phyloP scores from a whole-genome alignment of 2,888 invertebrate genomes.

The Troides helena region DNA sequence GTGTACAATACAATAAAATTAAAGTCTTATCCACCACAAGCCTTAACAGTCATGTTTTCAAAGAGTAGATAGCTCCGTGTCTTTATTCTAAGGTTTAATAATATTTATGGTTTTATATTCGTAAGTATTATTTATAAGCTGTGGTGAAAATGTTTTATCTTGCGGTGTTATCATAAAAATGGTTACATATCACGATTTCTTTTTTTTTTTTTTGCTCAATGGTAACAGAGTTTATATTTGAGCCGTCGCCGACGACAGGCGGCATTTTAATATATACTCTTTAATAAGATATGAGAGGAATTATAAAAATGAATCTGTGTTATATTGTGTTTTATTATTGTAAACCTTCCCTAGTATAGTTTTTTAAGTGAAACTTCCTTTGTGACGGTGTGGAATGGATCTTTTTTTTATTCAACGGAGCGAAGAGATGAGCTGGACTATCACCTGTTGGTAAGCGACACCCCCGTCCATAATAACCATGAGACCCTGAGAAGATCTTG shows the following conservation, averaged over 20 bases:
- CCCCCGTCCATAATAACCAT: too few relatives aligned
- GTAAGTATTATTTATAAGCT: conserved; percentile 16
- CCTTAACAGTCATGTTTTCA: neutral
- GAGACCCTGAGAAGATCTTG: too few relatives aligned
- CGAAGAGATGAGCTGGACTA: too few relatives aligned
- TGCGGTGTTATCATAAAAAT: conserved; percentile 4
- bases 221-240: conserved; percentile 7
- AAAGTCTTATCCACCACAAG: too few relatives aligned
- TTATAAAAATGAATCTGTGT: conserved; percentile 23
- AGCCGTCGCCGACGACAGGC: conserved; percentile 6
- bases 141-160: conserved; percentile 2
- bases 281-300: conserved; percentile 9
- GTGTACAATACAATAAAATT: too few relatives aligned
- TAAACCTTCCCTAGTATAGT: neutral
- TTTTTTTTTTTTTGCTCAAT: neutral
- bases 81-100: conserved; percentile 3
- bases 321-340: conserved; percentile 24
- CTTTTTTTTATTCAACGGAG: too few relatives aligned
- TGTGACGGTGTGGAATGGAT: too few relatives aligned
- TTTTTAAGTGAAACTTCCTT: neutral
- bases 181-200: conserved; percentile 21
- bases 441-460: too few relatives aligned
- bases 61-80: neutral
- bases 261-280: conserved; percentile 16
- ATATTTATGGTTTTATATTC: neutral